Evolutionary conservation across 1,140 invertebrate genomes (phyloP), one percentile per base, ranked within the genome.

Genomic region (Mercenaria mercenaria): DNA sequence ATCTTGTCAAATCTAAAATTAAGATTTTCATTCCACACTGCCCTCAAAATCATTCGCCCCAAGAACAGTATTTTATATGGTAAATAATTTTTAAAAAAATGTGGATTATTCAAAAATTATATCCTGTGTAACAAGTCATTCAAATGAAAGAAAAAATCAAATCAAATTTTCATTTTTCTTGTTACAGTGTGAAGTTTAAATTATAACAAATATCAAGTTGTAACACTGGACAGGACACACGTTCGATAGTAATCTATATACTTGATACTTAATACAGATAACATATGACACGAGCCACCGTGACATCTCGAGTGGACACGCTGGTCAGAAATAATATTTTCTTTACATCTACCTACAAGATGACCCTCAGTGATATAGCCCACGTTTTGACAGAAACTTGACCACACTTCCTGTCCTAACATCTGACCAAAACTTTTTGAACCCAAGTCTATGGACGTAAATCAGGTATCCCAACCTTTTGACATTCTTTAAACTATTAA

Each of bases 271-370:
- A 39, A 0, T 32, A 39, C 32, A 72, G 67, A 72, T 72, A 39
- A 41, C 2, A 13, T 8, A 18, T 72, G 67, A 72, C 67, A 47
- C 74, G 15, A 56, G 50, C 74, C 74, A 79, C 23, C 1, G 43
- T 79, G 43, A 47, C 43, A 47, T 79, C 74, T 56, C 74, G 6
- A 47, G 6, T 39, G 41, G 41, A 18, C 74, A 79, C 43, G 26
- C 3, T 79, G 41, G 11, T n/a, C 41, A 50, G n/a, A 56, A 79
- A 47, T 79, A 79, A 79, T 79, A 79, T 79, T 79, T 79, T 50
- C 74, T 79, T 79, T 50, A 79, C 74, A 79, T 79, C 74, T 72
- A 41, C 29, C 34, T 72, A 37, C 34, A 37, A 72, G 67, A 72
- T 72, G 67, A 72, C 8, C n/a, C 37, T 15, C 34, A 32, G 8